Evolutionary conservation across 2,113 vertebrate genomes (phyloP), one percentile per base, ranked within the genome.

Genomic region (Tenrec ecaudatus): DNA sequence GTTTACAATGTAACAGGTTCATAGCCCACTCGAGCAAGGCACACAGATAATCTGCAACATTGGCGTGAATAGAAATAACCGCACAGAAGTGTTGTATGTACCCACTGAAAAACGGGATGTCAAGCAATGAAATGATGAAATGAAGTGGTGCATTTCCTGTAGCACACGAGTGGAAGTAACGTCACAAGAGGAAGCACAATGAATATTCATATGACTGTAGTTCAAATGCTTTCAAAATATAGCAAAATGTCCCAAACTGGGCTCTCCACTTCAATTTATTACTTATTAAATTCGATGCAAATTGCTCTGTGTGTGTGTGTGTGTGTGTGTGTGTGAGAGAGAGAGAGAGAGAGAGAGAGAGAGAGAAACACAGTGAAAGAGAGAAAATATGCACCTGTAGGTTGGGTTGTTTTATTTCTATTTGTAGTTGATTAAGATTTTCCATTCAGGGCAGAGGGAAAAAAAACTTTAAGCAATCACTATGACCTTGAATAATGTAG

Each of bases 151-250:
- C 29, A 33, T 69, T 86, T 89, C 58, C 43, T 82, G 62, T 68
- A 20, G 64, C 78, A 38, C 29, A 43, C 86, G 81, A 29, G 75
- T 84, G 71, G 68, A 22, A 86, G 22, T 73, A 86, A 91, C 22
- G 58, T 95, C 60, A 81, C 36, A 95, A 92, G 58, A 86, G 31
- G 57, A 91, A 95, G 40, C 38, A 73, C 22, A 81, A 83, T 58
- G 69, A 86, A 87, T 77, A 95, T 40, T 89, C 88, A 95, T 77
- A 95, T 77, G 47, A 90, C 43, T 53, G 12, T 68, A 69, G 64
- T 69, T 90, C 90, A 94, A 96, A 81, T 91, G 68, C 25, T 43
- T 83, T 36, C 47, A 86, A 93, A 94, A 71, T 40, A 86, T 40
- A 91, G 71, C 58, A 88, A 94, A 92, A 87, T 75, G 86, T 83